phyloP scores from a whole-genome alignment of 2,888 invertebrate genomes.

The Fragum sueziense region DNA sequence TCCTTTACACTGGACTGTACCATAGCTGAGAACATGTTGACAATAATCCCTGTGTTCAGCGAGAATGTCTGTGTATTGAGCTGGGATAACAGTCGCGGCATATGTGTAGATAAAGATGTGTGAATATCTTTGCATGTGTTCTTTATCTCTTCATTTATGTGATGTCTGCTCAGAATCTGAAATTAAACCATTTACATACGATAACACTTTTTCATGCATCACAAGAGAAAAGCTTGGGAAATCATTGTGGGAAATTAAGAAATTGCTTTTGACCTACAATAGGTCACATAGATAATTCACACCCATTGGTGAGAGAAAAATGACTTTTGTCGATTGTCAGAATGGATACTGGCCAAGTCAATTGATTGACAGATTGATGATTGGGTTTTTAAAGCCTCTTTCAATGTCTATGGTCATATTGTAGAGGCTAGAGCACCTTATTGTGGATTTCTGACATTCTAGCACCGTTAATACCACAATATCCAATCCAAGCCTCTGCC shows the following conservation, averaged over 20 bases:
- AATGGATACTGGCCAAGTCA: too few species aligned
- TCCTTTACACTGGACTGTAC: constrained; percentile 11
- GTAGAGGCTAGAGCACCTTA: too few species aligned
- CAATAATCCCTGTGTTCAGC: constrained; percentile 21
- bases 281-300: not conserved
- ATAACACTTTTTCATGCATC: not conserved
- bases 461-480: too few species aligned
- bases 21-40: constrained; percentile 29
- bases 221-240: not conserved
- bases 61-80: not conserved
- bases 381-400: too few species aligned
- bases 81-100: constrained; percentile 18
- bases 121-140: constrained; percentile 27
- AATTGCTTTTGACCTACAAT: not conserved
- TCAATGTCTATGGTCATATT: too few species aligned
- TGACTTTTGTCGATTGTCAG: too few species aligned
- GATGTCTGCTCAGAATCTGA: constrained; percentile 53
- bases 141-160: constrained; percentile 44
- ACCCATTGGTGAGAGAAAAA: too few species aligned
- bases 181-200: not conserved
- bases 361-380: too few species aligned
- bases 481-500: too few species aligned
- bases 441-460: too few species aligned
- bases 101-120: constrained; percentile 20
- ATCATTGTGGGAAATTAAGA: not conserved